phyloP scores from a whole-genome alignment of 2,888 invertebrate species.

The Octodonta nipae region DNA sequence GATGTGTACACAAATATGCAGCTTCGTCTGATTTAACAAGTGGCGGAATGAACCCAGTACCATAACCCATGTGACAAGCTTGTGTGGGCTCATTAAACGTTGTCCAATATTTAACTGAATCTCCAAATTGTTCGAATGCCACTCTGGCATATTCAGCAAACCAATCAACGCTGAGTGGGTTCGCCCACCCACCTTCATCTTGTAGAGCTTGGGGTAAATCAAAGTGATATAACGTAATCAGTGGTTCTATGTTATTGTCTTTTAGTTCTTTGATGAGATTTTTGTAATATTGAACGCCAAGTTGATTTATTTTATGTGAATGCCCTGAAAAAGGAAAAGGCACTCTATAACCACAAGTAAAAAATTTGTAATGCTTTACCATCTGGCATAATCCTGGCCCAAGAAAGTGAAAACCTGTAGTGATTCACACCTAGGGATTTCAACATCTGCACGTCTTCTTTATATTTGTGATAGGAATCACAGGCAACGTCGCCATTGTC shows the following conservation, averaged over 20 bases:
- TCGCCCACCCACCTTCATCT: slow-evolving; percentile 51
- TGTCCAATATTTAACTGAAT: slow-evolving; percentile 35
- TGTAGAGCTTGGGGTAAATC: slow-evolving; percentile 41
- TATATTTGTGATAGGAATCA: too few relatives aligned
- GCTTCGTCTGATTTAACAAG: slow-evolving; percentile 32
- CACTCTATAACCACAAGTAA: too few relatives aligned
- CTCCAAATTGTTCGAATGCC: slow-evolving; percentile 24
- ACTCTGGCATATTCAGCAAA: slow-evolving; percentile 41
- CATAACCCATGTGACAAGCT: slow-evolving; percentile 19
- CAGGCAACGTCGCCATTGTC: too few relatives aligned
- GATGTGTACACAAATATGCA: slow-evolving; percentile 50
- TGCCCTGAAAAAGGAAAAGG: too few relatives aligned
- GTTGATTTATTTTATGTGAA: slow-evolving; percentile 52
- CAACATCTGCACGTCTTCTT: too few relatives aligned
- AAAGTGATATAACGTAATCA: slow-evolving; percentile 43
- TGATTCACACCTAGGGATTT: too few relatives aligned
- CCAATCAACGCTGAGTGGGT: slow-evolving; percentile 37
- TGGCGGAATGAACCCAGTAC: slow-evolving; percentile 22
- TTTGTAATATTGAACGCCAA: slow-evolving; percentile 44
- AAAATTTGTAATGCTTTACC: too few relatives aligned
- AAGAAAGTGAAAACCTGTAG: too few relatives aligned
- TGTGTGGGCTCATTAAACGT: slow-evolving; percentile 41
- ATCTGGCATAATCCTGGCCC: too few relatives aligned
- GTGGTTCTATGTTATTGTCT: slow-evolving; percentile 40
- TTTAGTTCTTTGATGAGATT: slow-evolving; percentile 31